Percentiles rank a stretch among this genome's conserved stretches.
Conservation (phyloP, 1,140 invertebrate species). For the Teleopsis dalmanni region DNA sequence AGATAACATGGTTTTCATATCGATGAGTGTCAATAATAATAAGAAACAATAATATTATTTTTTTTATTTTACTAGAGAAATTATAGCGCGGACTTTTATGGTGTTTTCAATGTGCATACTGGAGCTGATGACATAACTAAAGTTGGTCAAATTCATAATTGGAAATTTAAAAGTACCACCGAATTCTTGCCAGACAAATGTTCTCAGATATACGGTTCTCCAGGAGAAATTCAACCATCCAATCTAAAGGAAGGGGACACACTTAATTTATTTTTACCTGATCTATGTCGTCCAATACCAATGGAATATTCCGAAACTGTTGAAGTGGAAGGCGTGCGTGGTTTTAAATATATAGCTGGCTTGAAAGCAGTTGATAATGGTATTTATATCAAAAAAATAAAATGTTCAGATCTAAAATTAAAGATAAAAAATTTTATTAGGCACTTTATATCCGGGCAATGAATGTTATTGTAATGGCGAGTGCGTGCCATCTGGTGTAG, state of each 20-base stretch:
- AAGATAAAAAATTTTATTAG: constrained; percentile 14
- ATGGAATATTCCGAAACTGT: constrained; percentile 49
- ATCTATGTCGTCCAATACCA: constrained; percentile 55
- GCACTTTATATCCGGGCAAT: constrained; percentile 51
- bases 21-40: background rate
- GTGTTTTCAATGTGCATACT: constrained; percentile 61
- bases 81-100: constrained; percentile 57
- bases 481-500: constrained; percentile 55
- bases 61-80: constrained; percentile 52
- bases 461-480: constrained; percentile 61
- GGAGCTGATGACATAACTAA: constrained; percentile 50
- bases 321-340: constrained; percentile 45
- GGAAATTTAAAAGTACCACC: constrained; percentile 55
- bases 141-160: constrained; percentile 55
- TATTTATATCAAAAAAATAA: constrained; percentile 41
- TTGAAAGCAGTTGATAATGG: constrained; percentile 52
- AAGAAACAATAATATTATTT: background rate
- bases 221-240: constrained; percentile 64
- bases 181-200: constrained; percentile 51
- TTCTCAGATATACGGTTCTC: constrained; percentile 52
- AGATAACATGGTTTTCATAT: background rate
- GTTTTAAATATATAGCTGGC: constrained; percentile 48
- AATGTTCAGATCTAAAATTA: background rate
- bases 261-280: constrained; percentile 54
- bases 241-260: constrained; percentile 48